These are phyloP conservation scores for Frieseomelitta varia DNA, from an alignment of 1,140 invertebrate species.

Conservation along the genomic window DNA sequence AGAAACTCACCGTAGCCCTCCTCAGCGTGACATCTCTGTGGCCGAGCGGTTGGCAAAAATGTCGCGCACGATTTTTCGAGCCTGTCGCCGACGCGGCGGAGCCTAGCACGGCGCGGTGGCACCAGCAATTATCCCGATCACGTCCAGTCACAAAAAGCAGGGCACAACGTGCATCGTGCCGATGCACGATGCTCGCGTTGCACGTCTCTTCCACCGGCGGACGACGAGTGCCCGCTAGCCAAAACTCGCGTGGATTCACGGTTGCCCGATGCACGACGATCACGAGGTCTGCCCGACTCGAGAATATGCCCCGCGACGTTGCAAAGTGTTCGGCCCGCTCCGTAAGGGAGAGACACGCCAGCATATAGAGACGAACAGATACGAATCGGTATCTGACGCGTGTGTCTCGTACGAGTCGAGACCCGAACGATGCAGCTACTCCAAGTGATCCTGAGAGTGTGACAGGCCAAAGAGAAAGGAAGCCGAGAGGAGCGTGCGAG, in stretches of 20 bases:
- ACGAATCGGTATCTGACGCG: neutral
- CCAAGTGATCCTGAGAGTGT: neutral
- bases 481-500: slow-evolving; percentile 6
- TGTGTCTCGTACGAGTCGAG: neutral
- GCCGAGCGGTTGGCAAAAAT: neutral
- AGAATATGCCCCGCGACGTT: slow-evolving; percentile 16
- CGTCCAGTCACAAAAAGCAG: slow-evolving; percentile 34
- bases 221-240: neutral
- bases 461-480: slow-evolving; percentile 39
- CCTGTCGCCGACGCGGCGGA: neutral
- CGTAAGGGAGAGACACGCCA: slow-evolving; percentile 17
- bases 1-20: slow-evolving; percentile 10
- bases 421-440: neutral
- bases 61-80: slow-evolving; percentile 12
- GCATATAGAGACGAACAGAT: slow-evolving; percentile 7
- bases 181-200: slow-evolving; percentile 7
- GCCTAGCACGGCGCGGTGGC: neutral
- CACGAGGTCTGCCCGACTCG: slow-evolving; percentile 46
- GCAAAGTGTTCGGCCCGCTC: slow-evolving; percentile 36
- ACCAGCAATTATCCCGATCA: slow-evolving; percentile 19
- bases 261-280: neutral
- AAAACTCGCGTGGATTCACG: neutral
- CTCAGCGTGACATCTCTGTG: slow-evolving; percentile 34
- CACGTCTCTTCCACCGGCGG: slow-evolving; percentile 12
- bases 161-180: neutral